Evolutionary conservation across 2,888 invertebrate genomes (phyloP), one percentile per base, ranked within the genome.

Genomic region (Nipponacmea schrenckii): DNA sequence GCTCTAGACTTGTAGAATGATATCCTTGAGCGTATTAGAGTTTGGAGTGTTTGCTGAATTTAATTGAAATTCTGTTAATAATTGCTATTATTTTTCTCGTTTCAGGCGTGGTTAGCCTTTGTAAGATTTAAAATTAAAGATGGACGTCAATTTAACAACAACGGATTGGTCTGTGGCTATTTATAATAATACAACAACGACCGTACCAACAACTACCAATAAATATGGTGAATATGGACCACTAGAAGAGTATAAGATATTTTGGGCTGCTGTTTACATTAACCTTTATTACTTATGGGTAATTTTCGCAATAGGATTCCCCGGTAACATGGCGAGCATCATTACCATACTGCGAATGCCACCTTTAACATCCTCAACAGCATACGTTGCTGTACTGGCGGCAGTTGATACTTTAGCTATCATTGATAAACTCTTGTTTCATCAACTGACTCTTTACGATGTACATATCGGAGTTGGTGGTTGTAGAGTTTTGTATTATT

Each of bases 261-360:
- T 73, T 27, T 71, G 66, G 67, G 77, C 72, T 3, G 83, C 83
- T 0, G 68, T 73, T 26, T 78, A 78, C 50, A 75, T 85, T 12
- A 83, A 85, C 66, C 77, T 69, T 2, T 82, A 84, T 66, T 85
- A 83, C 70, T 72, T 83, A 17, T 82, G 80, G 69, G 73, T 83
- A 7, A 71, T 83, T 1, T 77, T 77, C 48, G 81, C 76, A 0
- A 69, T 85, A 39, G 85, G 85, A 12, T 73, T 84, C 3, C 81
- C 83, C 0, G 84, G 84, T 24, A 85, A 82, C 44, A 65, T 83
- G 3, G 79, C 83, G 8, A 82, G 80, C 24, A 77, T 85, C 26
- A 70, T 82, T 62, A 83, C 83, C 45, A 78, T 84, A 64, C 69
- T 77, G n/a, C 68, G 70, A 10, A 83, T 85, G 80, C 77, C 77